Conservation (phyloP, 2,797 vertebrate genomes). For the Neoniphon sammara region DNA sequence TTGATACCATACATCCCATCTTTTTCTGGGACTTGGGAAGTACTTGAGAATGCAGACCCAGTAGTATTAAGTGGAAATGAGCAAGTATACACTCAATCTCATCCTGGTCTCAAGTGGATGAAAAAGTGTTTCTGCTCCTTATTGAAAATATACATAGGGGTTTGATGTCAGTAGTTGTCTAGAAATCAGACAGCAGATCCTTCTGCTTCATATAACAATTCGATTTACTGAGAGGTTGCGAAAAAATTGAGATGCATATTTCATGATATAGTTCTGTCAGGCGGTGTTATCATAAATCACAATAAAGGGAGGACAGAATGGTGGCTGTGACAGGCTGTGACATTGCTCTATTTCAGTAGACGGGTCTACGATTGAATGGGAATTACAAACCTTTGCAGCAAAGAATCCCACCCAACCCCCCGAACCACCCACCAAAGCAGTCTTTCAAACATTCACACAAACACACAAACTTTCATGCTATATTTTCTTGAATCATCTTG, state of each 20-base stretch:
- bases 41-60: not conserved
- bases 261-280: no score
- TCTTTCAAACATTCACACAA: no score
- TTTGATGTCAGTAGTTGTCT: conserved; percentile 4
- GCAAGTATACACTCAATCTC: not conserved
- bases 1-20: no score
- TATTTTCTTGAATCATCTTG: not conserved
- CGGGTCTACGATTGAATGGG: conserved; percentile 29
- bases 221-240: not conserved
- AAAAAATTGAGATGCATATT: no score
- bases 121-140: conserved; percentile 9
- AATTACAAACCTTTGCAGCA: not conserved
- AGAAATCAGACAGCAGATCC: conserved; percentile 9
- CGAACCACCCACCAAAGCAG: no score
- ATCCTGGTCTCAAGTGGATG: not conserved
- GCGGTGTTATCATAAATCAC: no score
- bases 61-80: not conserved
- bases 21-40: no score
- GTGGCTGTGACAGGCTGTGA: no score
- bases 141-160: not conserved
- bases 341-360: no score
- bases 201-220: not conserved
- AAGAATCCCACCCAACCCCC: no score
- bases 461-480: not conserved
- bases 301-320: no score